Evolutionary conservation across 2,113 vertebrate species (phyloP).

Genomic region (Camelus dromedarius): DNA sequence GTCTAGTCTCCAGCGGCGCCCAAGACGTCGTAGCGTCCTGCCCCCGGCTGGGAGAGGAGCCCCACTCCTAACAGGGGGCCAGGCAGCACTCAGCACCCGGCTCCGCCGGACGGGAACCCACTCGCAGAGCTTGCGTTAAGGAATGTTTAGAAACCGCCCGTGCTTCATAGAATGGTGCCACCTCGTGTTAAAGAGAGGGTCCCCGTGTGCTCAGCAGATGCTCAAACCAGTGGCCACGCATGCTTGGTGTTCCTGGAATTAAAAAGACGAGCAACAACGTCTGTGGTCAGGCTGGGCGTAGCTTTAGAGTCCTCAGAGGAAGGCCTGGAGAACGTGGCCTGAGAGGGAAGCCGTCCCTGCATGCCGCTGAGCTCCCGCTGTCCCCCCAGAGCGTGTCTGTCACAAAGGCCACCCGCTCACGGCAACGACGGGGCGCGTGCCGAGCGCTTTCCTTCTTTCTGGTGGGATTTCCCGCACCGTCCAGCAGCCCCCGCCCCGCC

Average conservation of each 20-base stretch:
- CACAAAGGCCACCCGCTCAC: fast-evolving
- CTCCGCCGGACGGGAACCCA: too few relatives aligned
- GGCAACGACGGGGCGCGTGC: fast-evolving
- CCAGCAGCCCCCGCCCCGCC: too few relatives aligned
- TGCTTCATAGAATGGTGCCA: background rate
- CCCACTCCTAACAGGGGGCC: fast-evolving
- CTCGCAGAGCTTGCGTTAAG: fast-evolving
- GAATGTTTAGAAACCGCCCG: background rate
- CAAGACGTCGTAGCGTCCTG: fast-evolving
- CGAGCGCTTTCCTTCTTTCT: background rate
- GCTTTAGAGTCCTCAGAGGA: too few relatives aligned
- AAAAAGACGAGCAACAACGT: background rate
- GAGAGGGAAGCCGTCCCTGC: background rate
- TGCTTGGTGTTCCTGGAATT: background rate
- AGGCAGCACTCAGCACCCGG: fast-evolving
- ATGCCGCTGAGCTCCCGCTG: fast-evolving
- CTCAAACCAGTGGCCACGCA: too few relatives aligned
- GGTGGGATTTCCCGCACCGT: background rate
- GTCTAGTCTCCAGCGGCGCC: fast-evolving
- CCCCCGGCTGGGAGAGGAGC: fast-evolving
- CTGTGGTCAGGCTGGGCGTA: background rate
- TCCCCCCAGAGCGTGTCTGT: too few relatives aligned
- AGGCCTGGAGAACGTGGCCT: fast-evolving
- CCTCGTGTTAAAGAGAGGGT: background rate
- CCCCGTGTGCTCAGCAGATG: background rate